Evolutionary conservation across 2,113 vertebrate genomes (phyloP), one percentile per base, ranked within the genome.

Genomic region (Bubo blakistoni): DNA sequence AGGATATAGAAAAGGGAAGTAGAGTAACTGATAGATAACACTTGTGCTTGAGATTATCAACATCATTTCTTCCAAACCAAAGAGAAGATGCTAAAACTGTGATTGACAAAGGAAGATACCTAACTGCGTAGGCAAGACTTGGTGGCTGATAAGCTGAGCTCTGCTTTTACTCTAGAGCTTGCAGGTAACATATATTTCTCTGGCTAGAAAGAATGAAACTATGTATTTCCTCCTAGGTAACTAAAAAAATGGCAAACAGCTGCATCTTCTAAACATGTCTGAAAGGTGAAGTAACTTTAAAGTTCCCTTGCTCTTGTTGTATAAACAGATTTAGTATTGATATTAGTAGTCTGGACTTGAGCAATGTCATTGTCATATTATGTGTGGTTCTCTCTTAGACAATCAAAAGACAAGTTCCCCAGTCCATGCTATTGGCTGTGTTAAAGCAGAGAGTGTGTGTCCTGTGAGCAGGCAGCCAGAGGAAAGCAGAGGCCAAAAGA

Each of bases 341-440:
- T 73, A 21, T 13, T 73, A 62, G 57, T 29, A 69, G 8, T 69
- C 72, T 47, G 59, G 59, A 52, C 38, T 63, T 74, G 57, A 71
- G 61, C 52, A 30, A 15, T 70, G 51, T 27, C 2, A 1, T 32
- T 86, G 25, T 85, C 36, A 10, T 44, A 16, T 44, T 21, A 6
- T 18, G 51, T 47, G 55, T 81, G 90, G 73, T 77, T 93, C 42
- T 52, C 22, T 38, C 32, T 32, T 13, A 18, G 62, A 22, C 47
- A 49, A 27, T 47, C 44, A 24, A 7, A 54, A 47, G 44, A 11
- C 30, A 22, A 46, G 12, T 44, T 92, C n/a, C 30, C 49, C 86
- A 22, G 38, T 6, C 72, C 2, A 0, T 72, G 2, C 36, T 29
- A 3, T 18, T 1, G 14, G 30, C 27, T 1, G 2, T 29, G 38